These are phyloP conservation scores for Chymomyza caudatula DNA, from an alignment of 2,888 invertebrate species.

Conservation along the genomic window DNA sequence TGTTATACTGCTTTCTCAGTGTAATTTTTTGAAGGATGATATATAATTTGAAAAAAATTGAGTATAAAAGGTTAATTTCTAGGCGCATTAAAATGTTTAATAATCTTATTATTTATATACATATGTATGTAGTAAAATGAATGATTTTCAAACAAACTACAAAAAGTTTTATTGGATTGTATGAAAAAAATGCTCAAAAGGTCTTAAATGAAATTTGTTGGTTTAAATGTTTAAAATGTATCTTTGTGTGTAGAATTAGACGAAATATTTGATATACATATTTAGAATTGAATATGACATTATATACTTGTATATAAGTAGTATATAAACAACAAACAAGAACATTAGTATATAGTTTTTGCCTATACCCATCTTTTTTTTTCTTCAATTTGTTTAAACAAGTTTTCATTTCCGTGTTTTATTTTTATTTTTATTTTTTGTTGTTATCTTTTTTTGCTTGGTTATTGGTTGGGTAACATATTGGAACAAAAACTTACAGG, in stretches of 20 bases:
- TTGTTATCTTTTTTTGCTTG: conserved; percentile 26
- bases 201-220: not conserved
- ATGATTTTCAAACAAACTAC: not conserved
- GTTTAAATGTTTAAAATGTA: not conserved
- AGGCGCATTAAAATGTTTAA: not conserved
- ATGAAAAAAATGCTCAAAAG: not conserved
- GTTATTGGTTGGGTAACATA: conserved; percentile 47
- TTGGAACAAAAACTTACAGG: conserved; percentile 85
- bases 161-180: not conserved
- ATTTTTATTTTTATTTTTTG: conserved; percentile 30
- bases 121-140: not conserved
- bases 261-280: conserved; percentile 3
- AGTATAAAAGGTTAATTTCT: conserved; percentile 5
- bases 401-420: conserved; percentile 18
- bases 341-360: conserved; percentile 38
- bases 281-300: conserved; percentile 21
- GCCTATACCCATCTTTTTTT: conserved; percentile 55
- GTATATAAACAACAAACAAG: conserved; percentile 49
- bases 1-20: conserved; percentile 47
- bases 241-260: not conserved
- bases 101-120: no score
- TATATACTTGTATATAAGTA: conserved; percentile 6
- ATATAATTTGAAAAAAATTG: conserved; percentile 12
- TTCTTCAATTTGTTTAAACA: conserved; percentile 25
- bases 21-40: conserved; percentile 44